A percentile compares a stretch with the other conserved stretches of the same genome.
Evolutionary conservation across 2,797 vertebrate genomes (phyloP).

Genomic region (Fundulus diaphanus): DNA sequence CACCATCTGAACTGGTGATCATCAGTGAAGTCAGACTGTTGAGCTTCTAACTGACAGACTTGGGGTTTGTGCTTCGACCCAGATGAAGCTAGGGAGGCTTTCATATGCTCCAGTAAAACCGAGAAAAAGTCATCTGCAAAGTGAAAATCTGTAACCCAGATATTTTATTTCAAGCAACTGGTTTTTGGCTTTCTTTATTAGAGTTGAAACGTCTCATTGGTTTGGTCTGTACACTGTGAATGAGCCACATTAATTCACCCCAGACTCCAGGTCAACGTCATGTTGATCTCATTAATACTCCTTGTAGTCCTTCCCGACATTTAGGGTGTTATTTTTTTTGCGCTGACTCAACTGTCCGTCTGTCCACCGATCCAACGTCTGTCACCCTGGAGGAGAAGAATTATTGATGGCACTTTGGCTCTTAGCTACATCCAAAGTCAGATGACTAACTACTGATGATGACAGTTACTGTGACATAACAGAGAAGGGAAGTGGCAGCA

Average conservation of each 20-base stretch:
- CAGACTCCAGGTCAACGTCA: slow-evolving; percentile 23
- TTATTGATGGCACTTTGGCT: slow-evolving; percentile 57
- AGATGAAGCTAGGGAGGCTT: slow-evolving; percentile 23
- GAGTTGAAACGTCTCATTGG: slow-evolving; percentile 2
- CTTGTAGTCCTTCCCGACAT: slow-evolving; percentile 40
- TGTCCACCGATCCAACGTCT: slow-evolving; percentile 30
- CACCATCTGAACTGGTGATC: neutral
- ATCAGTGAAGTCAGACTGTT: neutral
- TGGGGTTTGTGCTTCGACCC: slow-evolving; percentile 3
- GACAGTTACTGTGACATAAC: slow-evolving; percentile 21
- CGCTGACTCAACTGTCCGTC: slow-evolving; percentile 63
- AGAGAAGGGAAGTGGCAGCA: slow-evolving; percentile 21
- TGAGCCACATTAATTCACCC: slow-evolving; percentile 20
- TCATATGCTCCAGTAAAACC: slow-evolving; percentile 23
- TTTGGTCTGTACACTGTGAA: neutral
- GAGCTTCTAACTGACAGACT: neutral
- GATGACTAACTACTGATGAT: slow-evolving; percentile 54
- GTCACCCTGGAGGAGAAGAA: slow-evolving; percentile 40
- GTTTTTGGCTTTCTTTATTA: neutral
- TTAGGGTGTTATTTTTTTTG: slow-evolving; percentile 20
- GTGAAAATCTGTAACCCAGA: neutral
- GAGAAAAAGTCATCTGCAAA: neutral
- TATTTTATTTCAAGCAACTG: neutral
- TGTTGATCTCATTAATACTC: slow-evolving; percentile 33
- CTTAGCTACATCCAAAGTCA: slow-evolving; percentile 38